Evolutionary conservation across 2,888 invertebrate genomes (phyloP).

Genomic region (Clitarchus hookeri): DNA sequence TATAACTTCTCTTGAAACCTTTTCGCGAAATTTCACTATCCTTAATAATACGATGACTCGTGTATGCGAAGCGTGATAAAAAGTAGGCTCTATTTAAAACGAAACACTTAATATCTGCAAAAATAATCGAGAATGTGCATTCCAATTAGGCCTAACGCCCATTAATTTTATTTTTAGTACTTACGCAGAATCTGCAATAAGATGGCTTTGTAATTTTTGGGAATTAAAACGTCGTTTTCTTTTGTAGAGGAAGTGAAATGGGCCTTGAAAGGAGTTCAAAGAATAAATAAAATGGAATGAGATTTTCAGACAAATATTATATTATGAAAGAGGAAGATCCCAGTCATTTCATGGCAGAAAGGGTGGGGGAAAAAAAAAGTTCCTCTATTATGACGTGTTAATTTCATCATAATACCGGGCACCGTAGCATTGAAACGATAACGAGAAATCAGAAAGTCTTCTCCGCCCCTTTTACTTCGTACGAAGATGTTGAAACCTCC

Average conservation of each 20-base stretch:
- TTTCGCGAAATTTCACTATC: no score
- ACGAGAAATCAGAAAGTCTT: not conserved
- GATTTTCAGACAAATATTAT: conserved; percentile 2
- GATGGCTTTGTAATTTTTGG: not conserved
- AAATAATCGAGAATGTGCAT: not conserved
- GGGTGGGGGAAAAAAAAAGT: not conserved
- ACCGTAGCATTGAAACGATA: not conserved
- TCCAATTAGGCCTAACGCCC: not conserved
- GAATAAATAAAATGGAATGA: conserved; percentile 10
- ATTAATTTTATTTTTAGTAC: not conserved
- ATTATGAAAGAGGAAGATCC: not conserved
- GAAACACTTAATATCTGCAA: not conserved
- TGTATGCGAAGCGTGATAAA: no score
- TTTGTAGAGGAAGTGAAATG: not conserved
- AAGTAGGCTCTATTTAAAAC: not conserved
- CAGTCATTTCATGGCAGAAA: not conserved
- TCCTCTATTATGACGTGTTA: conserved; percentile 14
- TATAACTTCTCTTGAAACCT: no score
- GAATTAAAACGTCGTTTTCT: not conserved
- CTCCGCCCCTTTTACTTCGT: not conserved
- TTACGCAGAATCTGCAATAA: not conserved
- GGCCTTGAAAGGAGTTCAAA: not conserved
- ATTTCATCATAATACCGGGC: not conserved
- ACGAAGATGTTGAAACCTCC: not conserved
- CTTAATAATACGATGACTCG: no score